These are phyloP conservation scores for Corapipo altera DNA, from an alignment of 2,113 vertebrate genomes.

Conservation along the genomic window DNA sequence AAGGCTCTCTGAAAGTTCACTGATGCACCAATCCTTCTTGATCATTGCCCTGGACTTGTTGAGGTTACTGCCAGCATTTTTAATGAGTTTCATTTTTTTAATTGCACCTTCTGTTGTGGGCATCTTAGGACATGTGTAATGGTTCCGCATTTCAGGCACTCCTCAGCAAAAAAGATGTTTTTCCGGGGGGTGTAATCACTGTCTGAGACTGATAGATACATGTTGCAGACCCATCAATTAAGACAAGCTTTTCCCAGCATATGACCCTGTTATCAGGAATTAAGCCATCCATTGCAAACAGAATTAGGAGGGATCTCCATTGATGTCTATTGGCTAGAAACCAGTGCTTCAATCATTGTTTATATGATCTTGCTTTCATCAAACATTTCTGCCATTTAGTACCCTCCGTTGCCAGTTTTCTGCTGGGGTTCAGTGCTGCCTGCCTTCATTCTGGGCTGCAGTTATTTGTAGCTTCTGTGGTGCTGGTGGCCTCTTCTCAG, in stretches of 20 bases:
- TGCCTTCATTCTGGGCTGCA: background rate
- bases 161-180: constrained; percentile 32
- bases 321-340: constrained; percentile 24
- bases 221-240: constrained; percentile 22
- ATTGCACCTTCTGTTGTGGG: constrained; percentile 9
- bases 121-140: constrained; percentile 20
- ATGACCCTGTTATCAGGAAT: constrained; percentile 35
- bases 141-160: constrained; percentile 2
- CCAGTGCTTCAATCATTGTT: constrained; percentile 4
- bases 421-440: background rate
- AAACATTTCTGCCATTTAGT: background rate
- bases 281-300: background rate
- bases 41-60: background rate
- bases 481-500: background rate
- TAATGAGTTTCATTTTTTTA: constrained; percentile 43
- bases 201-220: constrained; percentile 14
- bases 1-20: background rate
- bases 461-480: background rate
- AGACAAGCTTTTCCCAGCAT: background rate
- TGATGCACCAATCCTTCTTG: background rate
- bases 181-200: constrained; percentile 49
- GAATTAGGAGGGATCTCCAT: constrained; percentile 24
- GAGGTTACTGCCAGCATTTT: constrained; percentile 31
- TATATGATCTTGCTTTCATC: constrained; percentile 14
- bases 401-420: background rate